Base-by-base conservation (phyloP, 30 jellyfish, hydroid and myxozoan genomes). In the Phacellophora camtschatica region DNA sequence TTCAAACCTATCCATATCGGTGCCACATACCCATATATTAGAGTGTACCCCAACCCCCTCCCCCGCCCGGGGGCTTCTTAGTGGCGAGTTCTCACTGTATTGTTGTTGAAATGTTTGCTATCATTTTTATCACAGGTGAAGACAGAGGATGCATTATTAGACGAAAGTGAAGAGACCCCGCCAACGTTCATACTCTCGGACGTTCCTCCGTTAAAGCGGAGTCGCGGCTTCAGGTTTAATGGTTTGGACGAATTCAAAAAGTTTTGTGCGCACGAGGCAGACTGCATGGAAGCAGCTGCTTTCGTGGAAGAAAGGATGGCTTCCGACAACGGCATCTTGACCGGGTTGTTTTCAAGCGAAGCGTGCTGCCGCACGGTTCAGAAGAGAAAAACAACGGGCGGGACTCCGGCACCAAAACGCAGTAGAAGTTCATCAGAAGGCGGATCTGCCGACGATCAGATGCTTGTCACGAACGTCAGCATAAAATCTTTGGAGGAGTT, bases 111-210 rank as follows among this genome's bases (percentile, higher is more conserved):
- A n/a, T n/a, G n/a, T n/a, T n/a, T n/a, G n/a, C n/a, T n/a, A n/a
- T n/a, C n/a, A n/a, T n/a, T n/a, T n/a, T n/a, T n/a, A n/a, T n/a
- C n/a, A n/a, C n/a, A n/a, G n/a, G n/a, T n/a, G n/a, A n/a, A n/a
- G n/a, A n/a, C n/a, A n/a, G n/a, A n/a, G n/a, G n/a, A n/a, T n/a
- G n/a, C n/a, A n/a, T n/a, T n/a, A n/a, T n/a, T n/a, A n/a, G n/a
- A n/a, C n/a, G n/a, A n/a, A n/a, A n/a, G n/a, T n/a, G 94, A 82
- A 46, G 94, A 82, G 50, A 68, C 94, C 0, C 94, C 94, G 31
- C 82, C 86, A 12, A n/a, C n/a, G n/a, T n/a, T n/a, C n/a, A 68
- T 46, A 10, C 63, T 64, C 19, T 15, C 54, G 46, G 49, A 36
- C 10, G 49, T 73, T 28, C 86, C 86, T 16, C 29, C 28, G 42